phyloP scores from a whole-genome alignment of 2,113 vertebrate genomes.

The Melanerpes aurifrons region DNA sequence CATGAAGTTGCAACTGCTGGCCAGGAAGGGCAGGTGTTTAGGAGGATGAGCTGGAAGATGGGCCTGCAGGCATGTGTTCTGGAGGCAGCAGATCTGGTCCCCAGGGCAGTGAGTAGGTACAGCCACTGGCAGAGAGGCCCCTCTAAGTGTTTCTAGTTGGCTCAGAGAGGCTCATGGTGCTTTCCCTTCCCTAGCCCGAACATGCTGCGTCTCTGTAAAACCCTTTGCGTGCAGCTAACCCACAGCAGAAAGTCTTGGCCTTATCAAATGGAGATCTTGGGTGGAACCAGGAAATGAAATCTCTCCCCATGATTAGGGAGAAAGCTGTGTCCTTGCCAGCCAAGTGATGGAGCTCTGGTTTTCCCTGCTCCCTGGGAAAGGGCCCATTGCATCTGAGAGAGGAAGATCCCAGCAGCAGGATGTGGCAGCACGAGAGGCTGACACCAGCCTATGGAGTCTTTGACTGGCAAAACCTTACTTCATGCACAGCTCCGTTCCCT shows the following conservation, averaged over 20 bases:
- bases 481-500: not conserved
- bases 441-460: not conserved
- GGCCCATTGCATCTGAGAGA: not conserved
- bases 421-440: not conserved
- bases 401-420: accelerated
- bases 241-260: not conserved
- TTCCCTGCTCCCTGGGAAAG: not conserved
- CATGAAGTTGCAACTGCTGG: not conserved
- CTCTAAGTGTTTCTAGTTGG: not conserved
- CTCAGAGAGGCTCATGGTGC: not conserved
- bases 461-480: not conserved
- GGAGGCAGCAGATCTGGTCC: not conserved
- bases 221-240: not conserved
- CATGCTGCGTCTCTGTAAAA: not conserved
- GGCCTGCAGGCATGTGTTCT: not conserved
- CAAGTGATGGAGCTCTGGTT: conserved; percentile 17
- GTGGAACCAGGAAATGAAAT: conserved; percentile 60
- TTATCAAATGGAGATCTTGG: conserved; percentile 56
- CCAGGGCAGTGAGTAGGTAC: not conserved
- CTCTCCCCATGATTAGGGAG: not conserved
- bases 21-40: not conserved
- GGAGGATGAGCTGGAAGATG: not conserved
- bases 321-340: not conserved
- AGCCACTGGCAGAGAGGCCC: not conserved
- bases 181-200: not conserved